Conservation (phyloP, 2,888 invertebrate species). For the Eupithecia subfuscata region DNA sequence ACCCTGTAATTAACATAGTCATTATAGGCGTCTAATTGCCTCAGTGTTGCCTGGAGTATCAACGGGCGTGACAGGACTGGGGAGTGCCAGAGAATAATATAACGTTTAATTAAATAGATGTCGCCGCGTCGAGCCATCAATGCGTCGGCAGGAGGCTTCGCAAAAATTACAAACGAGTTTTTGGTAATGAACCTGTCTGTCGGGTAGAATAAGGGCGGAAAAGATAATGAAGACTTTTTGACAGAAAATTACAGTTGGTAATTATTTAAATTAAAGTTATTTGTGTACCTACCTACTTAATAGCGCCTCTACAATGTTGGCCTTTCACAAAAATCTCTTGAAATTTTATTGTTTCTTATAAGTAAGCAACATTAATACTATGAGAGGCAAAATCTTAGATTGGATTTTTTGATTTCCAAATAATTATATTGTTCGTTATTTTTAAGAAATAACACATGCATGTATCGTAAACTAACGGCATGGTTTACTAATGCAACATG, state of each 20-base stretch:
- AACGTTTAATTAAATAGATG: constrained; percentile 73
- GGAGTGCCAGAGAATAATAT: constrained; percentile 58
- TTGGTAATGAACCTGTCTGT: not conserved
- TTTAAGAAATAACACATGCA: not conserved
- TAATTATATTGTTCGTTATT: not conserved
- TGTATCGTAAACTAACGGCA: not conserved
- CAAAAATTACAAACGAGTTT: constrained; percentile 17
- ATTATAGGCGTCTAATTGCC: constrained; percentile 82
- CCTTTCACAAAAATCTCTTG: too few species aligned
- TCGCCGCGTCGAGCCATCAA: constrained; percentile 50
- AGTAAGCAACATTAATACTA: too few species aligned
- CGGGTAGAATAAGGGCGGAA: not conserved
- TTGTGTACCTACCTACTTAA: not conserved
- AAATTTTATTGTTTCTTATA: too few species aligned
- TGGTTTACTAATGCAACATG: not conserved
- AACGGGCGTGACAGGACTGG: constrained; percentile 71
- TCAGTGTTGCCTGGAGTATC: constrained; percentile 77
- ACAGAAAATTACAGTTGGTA: not conserved
- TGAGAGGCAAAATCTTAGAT: too few species aligned
- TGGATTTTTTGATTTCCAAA: not conserved
- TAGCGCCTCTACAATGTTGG: not conserved
- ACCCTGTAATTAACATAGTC: constrained; percentile 81
- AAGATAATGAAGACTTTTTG: not conserved
- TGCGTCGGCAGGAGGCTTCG: constrained; percentile 36
- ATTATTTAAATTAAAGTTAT: not conserved